A percentile compares a stretch with the other conserved stretches of the same genome.
Evolutionary conservation across 2,797 vertebrate species (phyloP).

Genomic region (Novumbra hubbsi): DNA sequence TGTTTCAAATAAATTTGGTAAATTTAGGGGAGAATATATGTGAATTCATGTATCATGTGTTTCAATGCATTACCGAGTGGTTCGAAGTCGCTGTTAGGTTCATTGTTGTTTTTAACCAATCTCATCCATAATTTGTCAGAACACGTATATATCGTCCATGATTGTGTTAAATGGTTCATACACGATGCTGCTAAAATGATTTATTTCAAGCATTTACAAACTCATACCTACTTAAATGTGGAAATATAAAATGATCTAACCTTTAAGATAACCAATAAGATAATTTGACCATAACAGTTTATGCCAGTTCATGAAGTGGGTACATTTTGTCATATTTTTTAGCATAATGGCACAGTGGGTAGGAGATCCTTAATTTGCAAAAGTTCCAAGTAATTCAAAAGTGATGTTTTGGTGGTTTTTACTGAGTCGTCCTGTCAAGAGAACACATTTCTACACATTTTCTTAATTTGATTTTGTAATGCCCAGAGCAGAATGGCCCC

Average conservation of each 20-base stretch:
- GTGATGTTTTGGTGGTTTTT: background rate
- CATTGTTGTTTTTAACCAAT: no score
- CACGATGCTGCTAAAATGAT: no score
- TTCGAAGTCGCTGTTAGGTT: no score
- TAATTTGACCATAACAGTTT: background rate
- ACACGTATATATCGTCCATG: conserved; percentile 62
- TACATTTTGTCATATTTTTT: background rate
- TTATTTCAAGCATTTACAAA: no score
- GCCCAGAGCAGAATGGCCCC: background rate
- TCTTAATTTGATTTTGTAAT: background rate
- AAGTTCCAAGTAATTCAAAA: background rate
- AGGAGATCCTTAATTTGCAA: background rate
- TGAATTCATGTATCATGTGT: no score
- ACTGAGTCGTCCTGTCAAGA: background rate
- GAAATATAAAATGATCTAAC: background rate
- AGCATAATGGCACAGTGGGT: background rate
- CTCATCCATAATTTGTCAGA: conserved; percentile 56
- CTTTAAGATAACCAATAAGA: background rate
- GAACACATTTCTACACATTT: background rate
- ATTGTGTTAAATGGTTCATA: background rate
- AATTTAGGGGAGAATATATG: no score
- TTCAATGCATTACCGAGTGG: no score
- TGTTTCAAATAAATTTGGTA: no score
- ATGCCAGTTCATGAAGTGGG: background rate
- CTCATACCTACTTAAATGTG: background rate